Base-by-base conservation (phyloP, 2,888 invertebrate genomes). In the Vannuccia rotundouncinata region DNA sequence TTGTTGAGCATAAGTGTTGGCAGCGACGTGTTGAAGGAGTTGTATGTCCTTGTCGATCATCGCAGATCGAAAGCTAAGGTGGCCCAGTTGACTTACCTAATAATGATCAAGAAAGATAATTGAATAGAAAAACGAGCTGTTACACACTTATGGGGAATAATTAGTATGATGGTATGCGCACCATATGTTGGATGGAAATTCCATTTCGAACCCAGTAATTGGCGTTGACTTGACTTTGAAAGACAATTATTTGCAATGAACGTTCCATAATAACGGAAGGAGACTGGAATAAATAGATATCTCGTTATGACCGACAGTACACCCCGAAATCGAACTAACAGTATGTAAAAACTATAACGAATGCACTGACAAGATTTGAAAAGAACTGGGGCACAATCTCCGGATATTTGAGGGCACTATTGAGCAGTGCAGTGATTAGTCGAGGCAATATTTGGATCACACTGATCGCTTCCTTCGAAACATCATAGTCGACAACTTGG, bases 181-280 rank as follows among this genome's bases (percentile, higher is more conserved):
- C 78, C 59, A 27, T 66, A 74, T 78, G 59, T 27, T 30, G 29
- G 17, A 78, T 73, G 10, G 31, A 22, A 74, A 74, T 25, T 17
- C 78, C 78, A 28, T 78, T 78, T 29, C 78, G 78, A 13, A 78
- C 66, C 78, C 78, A 78, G 2, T 27, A 31, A 78, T 78, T 78
- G 10, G 78, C 78, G 29, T 22, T 2, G n/a, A 27, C 29, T 28
- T 78, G 78, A 78, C 60, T 25, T 59, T 27, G 27, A 73, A 78
- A 78, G 25, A 60, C 28, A 22, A 78, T 25, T 2, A 78, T 60
- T 78, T 78, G 78, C 17, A 78, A 25, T 5, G 78, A 60, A 22
- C 78, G 29, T 28, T 78, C 78, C 5, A 66, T 66, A 2, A 66
- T 5, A 66, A 66, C 22, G 22, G 66, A 2, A n/a, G 66, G 22